phyloP scores from a whole-genome alignment of 64 coral and sea anemone species.

The Pachyseris speciosa region DNA sequence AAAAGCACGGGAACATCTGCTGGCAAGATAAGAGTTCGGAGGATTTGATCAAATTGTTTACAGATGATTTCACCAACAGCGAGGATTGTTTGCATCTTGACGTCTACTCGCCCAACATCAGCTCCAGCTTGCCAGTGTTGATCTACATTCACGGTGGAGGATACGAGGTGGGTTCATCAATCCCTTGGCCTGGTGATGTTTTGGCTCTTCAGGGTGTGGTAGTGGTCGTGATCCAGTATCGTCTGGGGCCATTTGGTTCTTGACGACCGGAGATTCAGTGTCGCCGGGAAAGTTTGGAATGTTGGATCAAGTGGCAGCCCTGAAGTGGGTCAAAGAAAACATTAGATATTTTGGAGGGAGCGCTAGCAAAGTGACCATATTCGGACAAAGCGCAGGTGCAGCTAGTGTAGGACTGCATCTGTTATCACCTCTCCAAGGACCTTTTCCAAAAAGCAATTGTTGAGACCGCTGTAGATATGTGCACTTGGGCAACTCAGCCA shows the following conservation, averaged over 20 bases:
- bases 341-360: slow-evolving; percentile 34
- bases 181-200: neutral
- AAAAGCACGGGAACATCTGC: slow-evolving; percentile 11
- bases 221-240: slow-evolving; percentile 58
- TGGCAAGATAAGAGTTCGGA: neutral
- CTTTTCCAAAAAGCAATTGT: slow-evolving; percentile 40
- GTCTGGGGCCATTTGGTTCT: slow-evolving; percentile 42
- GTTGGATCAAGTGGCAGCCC: slow-evolving; percentile 53
- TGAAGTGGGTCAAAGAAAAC: slow-evolving; percentile 51
- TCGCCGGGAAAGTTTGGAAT: slow-evolving; percentile 53
- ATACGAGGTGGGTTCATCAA: neutral
- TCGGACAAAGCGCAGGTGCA: slow-evolving; percentile 30
- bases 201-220: slow-evolving; percentile 56
- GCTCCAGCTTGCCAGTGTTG: neutral
- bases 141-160: slow-evolving; percentile 31
- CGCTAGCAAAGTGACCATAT: slow-evolving; percentile 32
- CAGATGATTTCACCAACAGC: neutral
- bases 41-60: neutral
- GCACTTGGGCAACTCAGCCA: neutral
- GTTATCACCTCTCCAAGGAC: slow-evolving; percentile 26
- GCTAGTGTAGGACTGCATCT: slow-evolving; percentile 24
- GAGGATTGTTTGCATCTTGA: too few relatives aligned
- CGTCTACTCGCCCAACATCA: neutral
- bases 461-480: slow-evolving; percentile 48
- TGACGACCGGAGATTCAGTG: slow-evolving; percentile 30